Conservation (phyloP, 2,113 vertebrate genomes). For the Phyllostomus hastatus region DNA sequence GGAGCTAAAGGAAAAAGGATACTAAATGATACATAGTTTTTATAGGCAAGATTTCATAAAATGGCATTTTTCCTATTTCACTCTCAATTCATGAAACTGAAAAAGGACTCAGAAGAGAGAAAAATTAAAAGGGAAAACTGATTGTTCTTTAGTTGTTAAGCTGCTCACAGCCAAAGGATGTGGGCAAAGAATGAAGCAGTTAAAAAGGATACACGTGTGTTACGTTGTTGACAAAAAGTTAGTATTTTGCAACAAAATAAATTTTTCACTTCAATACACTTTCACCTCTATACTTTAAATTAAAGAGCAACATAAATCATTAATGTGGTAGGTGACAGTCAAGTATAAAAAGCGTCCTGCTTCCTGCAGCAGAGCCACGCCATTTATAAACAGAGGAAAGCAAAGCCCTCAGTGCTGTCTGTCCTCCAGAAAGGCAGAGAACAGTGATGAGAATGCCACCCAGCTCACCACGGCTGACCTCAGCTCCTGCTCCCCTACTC, state of each 20-base stretch:
- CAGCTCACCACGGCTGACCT: background rate
- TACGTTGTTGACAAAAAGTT: slow-evolving; percentile 46
- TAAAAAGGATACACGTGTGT: slow-evolving; percentile 8
- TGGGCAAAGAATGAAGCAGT: slow-evolving; percentile 25
- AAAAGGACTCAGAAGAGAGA: background rate
- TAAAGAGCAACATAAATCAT: slow-evolving; percentile 40
- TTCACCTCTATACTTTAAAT: slow-evolving; percentile 15
- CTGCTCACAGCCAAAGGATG: background rate
- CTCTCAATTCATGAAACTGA: background rate
- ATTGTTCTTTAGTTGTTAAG: background rate
- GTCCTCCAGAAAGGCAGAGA: background rate
- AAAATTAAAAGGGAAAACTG: slow-evolving; percentile 40
- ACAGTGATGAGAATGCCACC: background rate
- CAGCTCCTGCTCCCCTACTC: background rate
- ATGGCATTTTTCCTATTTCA: background rate
- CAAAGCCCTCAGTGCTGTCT: background rate
- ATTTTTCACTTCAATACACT: background rate
- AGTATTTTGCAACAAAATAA: slow-evolving; percentile 49
- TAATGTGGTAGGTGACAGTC: background rate
- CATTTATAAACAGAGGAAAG: background rate
- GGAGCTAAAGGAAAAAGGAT: background rate
- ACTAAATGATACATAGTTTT: slow-evolving; percentile 32
- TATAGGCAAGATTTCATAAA: slow-evolving; percentile 26
- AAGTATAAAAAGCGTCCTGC: background rate
- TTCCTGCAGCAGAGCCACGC: background rate